Evolutionary conservation across 2,888 invertebrate species (phyloP).

Genomic region (Campoletis raptor): DNA sequence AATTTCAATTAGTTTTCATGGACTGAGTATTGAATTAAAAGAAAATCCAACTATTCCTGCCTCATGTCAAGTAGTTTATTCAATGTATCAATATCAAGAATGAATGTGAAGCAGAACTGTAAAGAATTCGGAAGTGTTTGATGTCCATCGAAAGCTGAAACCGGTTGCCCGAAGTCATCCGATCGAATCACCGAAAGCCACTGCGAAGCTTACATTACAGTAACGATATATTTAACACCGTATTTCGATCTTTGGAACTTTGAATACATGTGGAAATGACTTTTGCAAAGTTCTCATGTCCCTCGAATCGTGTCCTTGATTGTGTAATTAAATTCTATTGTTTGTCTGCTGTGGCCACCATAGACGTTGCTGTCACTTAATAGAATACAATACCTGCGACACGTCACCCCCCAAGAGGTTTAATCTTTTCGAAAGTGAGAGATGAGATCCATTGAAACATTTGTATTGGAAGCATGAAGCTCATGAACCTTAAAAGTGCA

Average conservation of each 20-base stretch:
- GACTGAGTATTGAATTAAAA: background rate
- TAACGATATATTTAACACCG: background rate
- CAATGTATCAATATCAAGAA: background rate
- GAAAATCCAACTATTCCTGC: background rate
- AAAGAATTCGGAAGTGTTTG: background rate
- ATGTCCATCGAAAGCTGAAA: constrained; percentile 16
- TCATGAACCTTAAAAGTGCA: too few species aligned
- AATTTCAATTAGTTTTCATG: background rate
- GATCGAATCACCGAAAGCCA: background rate
- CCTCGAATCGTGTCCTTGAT: background rate
- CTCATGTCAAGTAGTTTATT: background rate
- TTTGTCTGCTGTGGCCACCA: background rate
- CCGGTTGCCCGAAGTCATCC: background rate
- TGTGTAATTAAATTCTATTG: background rate
- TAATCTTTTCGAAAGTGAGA: background rate
- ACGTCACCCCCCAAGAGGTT: background rate
- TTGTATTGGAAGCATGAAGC: background rate
- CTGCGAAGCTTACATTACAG: background rate
- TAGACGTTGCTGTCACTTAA: background rate
- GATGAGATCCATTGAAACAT: background rate
- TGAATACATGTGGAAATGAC: background rate
- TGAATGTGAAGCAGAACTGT: background rate
- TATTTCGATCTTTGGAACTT: background rate
- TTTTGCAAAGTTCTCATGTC: background rate
- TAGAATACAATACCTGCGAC: background rate